These are phyloP conservation scores for Ptyas mucosa DNA, from an alignment of 2,113 vertebrate genomes.

Conservation along the genomic window DNA sequence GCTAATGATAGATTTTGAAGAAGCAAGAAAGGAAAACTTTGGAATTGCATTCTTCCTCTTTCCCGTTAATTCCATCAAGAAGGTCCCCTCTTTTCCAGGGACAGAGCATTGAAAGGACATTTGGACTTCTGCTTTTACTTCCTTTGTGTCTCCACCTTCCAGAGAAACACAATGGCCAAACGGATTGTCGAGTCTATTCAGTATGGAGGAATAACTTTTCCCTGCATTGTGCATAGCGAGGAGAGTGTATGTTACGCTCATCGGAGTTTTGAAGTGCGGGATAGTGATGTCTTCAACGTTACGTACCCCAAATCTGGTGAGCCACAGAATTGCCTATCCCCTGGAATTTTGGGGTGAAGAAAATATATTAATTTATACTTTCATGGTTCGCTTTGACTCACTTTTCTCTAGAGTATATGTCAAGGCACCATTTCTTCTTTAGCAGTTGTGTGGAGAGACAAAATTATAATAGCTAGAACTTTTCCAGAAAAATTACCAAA, in stretches of 20 bases:
- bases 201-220: neutral
- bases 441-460: neutral
- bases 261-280: neutral
- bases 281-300: neutral
- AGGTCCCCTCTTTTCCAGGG: neutral
- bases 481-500: neutral
- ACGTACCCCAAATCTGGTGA: slow-evolving; percentile 9
- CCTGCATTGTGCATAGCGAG: neutral
- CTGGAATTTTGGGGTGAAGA: neutral
- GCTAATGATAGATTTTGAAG: neutral
- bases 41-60: neutral
- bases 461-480: neutral
- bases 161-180: neutral
- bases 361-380: neutral
- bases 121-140: neutral
- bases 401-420: neutral
- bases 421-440: neutral
- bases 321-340: neutral
- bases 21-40: too few relatives aligned
- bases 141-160: neutral
- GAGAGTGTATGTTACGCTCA: neutral
- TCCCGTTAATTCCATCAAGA: neutral
- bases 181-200: neutral
- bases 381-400: neutral
- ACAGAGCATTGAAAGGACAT: neutral